These are phyloP conservation scores for Phalera bucephala DNA, from an alignment of 2,888 invertebrate species.

Conservation along the genomic window DNA sequence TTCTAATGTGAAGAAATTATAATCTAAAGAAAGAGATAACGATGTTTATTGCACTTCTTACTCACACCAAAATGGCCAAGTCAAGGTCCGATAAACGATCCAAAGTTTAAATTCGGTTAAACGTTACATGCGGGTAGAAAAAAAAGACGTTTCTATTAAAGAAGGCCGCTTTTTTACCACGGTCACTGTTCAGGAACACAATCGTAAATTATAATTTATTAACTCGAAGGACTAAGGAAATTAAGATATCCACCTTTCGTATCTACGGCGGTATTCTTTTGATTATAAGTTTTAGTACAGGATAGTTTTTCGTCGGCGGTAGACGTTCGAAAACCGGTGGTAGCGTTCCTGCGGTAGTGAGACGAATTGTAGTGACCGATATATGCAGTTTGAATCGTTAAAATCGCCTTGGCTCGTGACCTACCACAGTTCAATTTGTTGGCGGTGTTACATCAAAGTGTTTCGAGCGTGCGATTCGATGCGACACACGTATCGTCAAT, in stretches of 20 bases:
- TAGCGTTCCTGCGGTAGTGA: slow-evolving; percentile 32
- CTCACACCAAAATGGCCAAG: slow-evolving; percentile 42
- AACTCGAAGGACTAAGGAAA: slow-evolving; percentile 62
- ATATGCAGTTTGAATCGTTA: slow-evolving; percentile 45
- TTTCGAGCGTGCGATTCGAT: slow-evolving; percentile 50
- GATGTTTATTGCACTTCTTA: slow-evolving; percentile 40
- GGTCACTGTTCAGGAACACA: slow-evolving; percentile 56
- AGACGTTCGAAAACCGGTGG: slow-evolving; percentile 49
- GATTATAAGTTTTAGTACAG: slow-evolving; percentile 57
- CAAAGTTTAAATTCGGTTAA: slow-evolving; percentile 60
- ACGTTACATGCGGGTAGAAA: slow-evolving; percentile 67
- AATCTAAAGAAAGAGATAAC: slow-evolving; percentile 57
- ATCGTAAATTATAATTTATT: slow-evolving; percentile 81
- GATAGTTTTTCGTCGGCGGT: slow-evolving; percentile 49
- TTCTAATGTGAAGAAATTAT: slow-evolving; percentile 5
- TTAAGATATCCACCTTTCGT: slow-evolving; percentile 73
- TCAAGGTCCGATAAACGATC: slow-evolving; percentile 50
- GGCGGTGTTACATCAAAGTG: slow-evolving; percentile 55
- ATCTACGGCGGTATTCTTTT: slow-evolving; percentile 70
- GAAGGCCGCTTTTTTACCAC: slow-evolving; percentile 65
- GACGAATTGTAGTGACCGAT: slow-evolving; percentile 42
- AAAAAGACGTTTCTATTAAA: slow-evolving; percentile 79
- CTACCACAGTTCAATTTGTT: slow-evolving; percentile 64
- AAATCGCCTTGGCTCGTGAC: slow-evolving; percentile 45
- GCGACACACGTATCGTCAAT: slow-evolving; percentile 70